Evolutionary conservation across 2,888 invertebrate genomes (phyloP).

Genomic region (Lydus trimaculatus): DNA sequence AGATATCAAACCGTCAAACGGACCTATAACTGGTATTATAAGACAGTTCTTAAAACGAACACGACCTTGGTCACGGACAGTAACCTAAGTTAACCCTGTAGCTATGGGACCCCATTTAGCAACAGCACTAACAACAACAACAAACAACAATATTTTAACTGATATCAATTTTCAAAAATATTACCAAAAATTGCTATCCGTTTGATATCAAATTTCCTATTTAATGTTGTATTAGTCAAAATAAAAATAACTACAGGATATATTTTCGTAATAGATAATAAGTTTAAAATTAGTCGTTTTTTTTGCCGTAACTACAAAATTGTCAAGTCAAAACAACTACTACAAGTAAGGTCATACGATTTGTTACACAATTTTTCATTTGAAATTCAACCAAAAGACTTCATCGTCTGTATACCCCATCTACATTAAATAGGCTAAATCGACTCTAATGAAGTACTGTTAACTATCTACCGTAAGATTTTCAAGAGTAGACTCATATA

Average conservation of each 20-base stretch:
- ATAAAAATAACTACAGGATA: not conserved
- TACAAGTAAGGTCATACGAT: too few relatives aligned
- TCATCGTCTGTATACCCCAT: too few relatives aligned
- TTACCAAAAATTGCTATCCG: not conserved
- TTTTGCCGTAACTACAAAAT: too few relatives aligned
- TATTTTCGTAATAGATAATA: not conserved
- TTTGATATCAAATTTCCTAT: not conserved
- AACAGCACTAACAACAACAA: slow-evolving; percentile 17
- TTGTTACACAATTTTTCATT: too few relatives aligned
- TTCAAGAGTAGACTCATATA: too few relatives aligned
- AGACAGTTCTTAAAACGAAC: slow-evolving; percentile 13
- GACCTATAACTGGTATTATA: slow-evolving; percentile 9
- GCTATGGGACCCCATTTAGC: slow-evolving; percentile 35
- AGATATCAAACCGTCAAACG: slow-evolving; percentile 8
- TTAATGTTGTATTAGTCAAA: not conserved
- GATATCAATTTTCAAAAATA: not conserved
- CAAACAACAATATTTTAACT: not conserved
- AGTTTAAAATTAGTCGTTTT: too few relatives aligned
- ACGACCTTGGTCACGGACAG: slow-evolving; percentile 47
- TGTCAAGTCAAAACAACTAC: too few relatives aligned
- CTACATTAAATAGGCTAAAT: too few relatives aligned
- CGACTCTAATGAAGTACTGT: too few relatives aligned
- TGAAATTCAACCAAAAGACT: too few relatives aligned
- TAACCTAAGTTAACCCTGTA: slow-evolving; percentile 46
- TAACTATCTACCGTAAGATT: too few relatives aligned